Evolutionary conservation across 2,888 invertebrate genomes (phyloP).

Genomic region (Polyploca ridens): DNA sequence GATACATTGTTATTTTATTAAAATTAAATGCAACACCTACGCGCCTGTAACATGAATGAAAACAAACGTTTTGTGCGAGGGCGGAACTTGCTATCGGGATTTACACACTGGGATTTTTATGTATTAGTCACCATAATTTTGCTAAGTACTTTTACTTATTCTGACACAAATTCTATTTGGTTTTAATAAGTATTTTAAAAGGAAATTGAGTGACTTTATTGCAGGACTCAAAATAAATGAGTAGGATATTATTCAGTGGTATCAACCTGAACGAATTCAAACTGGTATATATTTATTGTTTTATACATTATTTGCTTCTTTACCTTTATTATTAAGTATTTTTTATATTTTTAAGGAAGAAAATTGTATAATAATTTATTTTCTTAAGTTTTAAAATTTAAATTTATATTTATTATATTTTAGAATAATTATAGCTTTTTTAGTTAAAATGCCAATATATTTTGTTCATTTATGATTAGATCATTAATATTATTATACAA

Average conservation of each 20-base stretch:
- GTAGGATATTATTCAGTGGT: too few relatives aligned
- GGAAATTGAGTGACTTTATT: too few relatives aligned
- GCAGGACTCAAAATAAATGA: too few relatives aligned
- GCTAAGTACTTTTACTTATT: not conserved
- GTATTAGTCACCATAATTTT: not conserved
- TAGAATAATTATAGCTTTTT: conserved; percentile 86
- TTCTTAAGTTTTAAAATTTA: conserved; percentile 71
- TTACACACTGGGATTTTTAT: not conserved
- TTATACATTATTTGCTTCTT: too few relatives aligned
- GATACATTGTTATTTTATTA: not conserved
- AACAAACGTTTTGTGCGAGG: conserved; percentile 15
- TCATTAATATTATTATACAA: too few relatives aligned
- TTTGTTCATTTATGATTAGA: conserved; percentile 88
- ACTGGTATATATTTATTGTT: too few relatives aligned
- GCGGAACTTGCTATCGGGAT: not conserved
- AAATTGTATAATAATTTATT: conserved; percentile 80
- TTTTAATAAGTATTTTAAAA: not conserved
- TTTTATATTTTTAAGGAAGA: conserved; percentile 77
- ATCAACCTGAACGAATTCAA: too few relatives aligned
- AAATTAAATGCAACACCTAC: not conserved
- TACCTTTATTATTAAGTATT: conserved; percentile 85
- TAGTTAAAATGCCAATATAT: conserved; percentile 89
- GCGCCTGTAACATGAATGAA: conserved; percentile 9
- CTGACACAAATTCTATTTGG: not conserved
- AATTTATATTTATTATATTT: conserved; percentile 80